Evolutionary conservation across 2,888 invertebrate species (phyloP), one percentile per base, ranked within the genome.

Genomic region (Thyatira batis): DNA sequence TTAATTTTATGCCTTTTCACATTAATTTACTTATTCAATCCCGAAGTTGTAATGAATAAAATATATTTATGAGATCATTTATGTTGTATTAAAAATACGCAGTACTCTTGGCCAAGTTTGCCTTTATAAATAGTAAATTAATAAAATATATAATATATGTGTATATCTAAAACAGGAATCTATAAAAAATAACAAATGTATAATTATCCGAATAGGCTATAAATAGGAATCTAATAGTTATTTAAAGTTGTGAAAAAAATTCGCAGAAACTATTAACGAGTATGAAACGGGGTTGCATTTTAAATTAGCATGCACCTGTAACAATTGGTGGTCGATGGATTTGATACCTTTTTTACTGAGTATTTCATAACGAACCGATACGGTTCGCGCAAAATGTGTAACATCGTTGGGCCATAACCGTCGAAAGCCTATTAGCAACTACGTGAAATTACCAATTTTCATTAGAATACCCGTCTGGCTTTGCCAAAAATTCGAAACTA

Each of bases 321-420:
- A 82, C 83, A 84, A 81, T 80, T 76, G 70, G 74, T 78, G 68
- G 66, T 70, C 76, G 75, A 79, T 81, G 73, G 75, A 73, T 78
- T 84, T 85, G 13, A 48, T 27, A 20, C 48, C 85, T 87, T 84
- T 76, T 61, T 74, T 73, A 65, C 69, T 66, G 70, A 71, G 55
- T 66, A 78, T 85, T 84, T 85, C 80, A 71, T 73, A 85, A 89
- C 65, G 71, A 63, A 61, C 54, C 82, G 89, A 85, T 84, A 84
- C 89, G 86, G 85, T 89, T 80, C 79, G 82, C 65, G 73, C 80
- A 72, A 83, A 87, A 87, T 86, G 83, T 89, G 86, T 84, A 87
- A 88, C 87, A 80, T 80, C 80, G 75, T 84, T 87, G 82, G 78
- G 80, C 78, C 85, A 85, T 80, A 84, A 73, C 83, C 76, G 76